Percentiles rank a stretch among this genome's conserved stretches.
Conservation (phyloP, 1,140 invertebrate genomes). For the Achroia grisella region DNA sequence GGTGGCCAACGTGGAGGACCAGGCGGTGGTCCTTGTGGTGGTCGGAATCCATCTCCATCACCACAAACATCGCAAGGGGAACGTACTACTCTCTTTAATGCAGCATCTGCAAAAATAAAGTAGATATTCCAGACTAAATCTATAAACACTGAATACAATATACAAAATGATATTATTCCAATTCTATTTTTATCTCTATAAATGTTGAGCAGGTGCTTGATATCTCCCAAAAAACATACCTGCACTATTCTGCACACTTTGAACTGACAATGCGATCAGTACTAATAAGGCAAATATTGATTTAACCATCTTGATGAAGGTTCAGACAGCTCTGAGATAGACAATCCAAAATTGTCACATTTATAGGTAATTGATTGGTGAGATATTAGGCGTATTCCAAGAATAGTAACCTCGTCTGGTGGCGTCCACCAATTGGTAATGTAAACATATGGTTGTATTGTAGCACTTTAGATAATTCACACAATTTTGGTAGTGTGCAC, state of each 20-base stretch:
- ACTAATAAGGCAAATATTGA: constrained; percentile 12
- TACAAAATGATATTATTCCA: too few relatives aligned
- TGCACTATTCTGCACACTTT: constrained; percentile 14
- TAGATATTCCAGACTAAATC: neutral
- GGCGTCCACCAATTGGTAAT: constrained; percentile 12
- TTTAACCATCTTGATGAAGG: constrained; percentile 20
- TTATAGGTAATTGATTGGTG: constrained; percentile 22
- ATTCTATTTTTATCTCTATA: neutral
- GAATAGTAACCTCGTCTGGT: constrained; percentile 25
- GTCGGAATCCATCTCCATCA: neutral
- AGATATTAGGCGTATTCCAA: constrained; percentile 23
- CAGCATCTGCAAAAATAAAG: constrained; percentile 24
- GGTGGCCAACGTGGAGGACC: constrained; percentile 18
- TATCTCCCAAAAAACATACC: constrained; percentile 11
- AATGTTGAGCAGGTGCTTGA: too few relatives aligned
- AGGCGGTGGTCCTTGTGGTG: constrained; percentile 15
- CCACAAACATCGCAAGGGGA: constrained; percentile 27
- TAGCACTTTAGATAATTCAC: constrained; percentile 14
- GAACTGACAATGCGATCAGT: constrained; percentile 12
- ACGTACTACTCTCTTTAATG: constrained; percentile 22
- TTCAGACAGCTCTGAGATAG: constrained; percentile 16
- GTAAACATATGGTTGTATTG: constrained; percentile 1
- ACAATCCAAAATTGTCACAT: constrained; percentile 5
- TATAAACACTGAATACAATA: too few relatives aligned
- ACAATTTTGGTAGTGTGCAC: constrained; percentile 1